Evolutionary conservation across 2,113 vertebrate species (phyloP), one percentile per base, ranked within the genome.

Genomic region (Ailurus styani): DNA sequence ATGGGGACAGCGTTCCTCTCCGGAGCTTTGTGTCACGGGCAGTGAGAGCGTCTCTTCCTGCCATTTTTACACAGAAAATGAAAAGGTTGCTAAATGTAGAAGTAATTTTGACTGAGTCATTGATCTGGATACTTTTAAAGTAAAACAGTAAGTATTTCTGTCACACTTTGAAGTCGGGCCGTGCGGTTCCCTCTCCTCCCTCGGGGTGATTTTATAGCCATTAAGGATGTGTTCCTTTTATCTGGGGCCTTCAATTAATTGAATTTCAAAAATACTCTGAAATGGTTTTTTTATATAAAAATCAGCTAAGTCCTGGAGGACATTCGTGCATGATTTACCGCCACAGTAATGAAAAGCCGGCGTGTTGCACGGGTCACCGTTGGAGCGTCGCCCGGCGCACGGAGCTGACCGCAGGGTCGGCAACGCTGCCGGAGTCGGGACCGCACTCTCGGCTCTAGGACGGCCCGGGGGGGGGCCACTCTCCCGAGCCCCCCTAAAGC

Each of bases 181-280:
- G 73, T 84, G 75, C 90, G 91, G 96, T 97, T 98, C 96, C 79
- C 91, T 98, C 98, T 96, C 97, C 98, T 98, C 98, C 98, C 98
- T 97, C 92, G 82, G 97, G 99, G 98, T 98, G 91, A 97, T 98
- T 99, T 98, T 99, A 98, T 97, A 98, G 98, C 98, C 98, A 99
- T 99, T 99, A 98, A 98, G 98, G 97, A 97, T 98, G 97, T 98
- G 98, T 98, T 98, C 98, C 99, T 99, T 99, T 99, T 99, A 99
- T 99, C 99, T 99, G 97, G 97, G 98, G 98, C 98, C 98, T 99
- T 98, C 98, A 98, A 99, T 99, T 99, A 99, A 99, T 99, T 99
- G 99, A 99, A 99, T 99, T 99, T 99, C 98, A 98, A 98, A 97
- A 99, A 98, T 98, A 98, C 98, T 98, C 98, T 97, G 97, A 98